Base-by-base conservation (phyloP, 2,888 invertebrate genomes). In the Odontocolon sp. region DNA sequence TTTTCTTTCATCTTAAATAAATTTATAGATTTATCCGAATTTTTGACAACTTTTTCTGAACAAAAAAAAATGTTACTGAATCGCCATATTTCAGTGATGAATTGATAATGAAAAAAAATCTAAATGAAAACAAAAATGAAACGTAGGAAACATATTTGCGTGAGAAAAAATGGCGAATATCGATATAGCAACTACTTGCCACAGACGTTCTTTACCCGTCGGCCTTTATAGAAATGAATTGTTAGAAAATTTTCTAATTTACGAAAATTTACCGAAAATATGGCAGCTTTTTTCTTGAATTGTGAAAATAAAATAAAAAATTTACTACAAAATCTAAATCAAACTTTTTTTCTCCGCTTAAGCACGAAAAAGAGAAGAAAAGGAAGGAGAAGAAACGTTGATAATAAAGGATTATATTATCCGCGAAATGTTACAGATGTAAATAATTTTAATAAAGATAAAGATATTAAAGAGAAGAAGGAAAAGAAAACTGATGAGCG, bases 211-310 rank as follows among this genome's bases (percentile, higher is more conserved):
- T 54, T 54, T 31, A 54, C 54, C 54, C 54, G 16, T 33, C 54
- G 26, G 33, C 54, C 54, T 54, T 28, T n/a, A 54, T 54, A 54
- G 14, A 31, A 33, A 3, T n/a, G n/a, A 54, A 54, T 54, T 33
- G 33, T 31, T 54, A 4, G 9, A 31, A 11, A 31, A 31, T 18
- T 16, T 31, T 33, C 16, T 18, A 31, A 33, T 54, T 54, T 31
- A 54, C 33, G 4, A 33, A 18, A 33, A 33, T 31, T 2, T 2
- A 50, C 26, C n/a, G 11, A 8, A 18, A 31, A 14, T 54, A 8
- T 33, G 54, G 54, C 54, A 54, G 16, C 31, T 33, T 16, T 54
- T 54, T 1, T 4, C 6, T 3, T 11, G 9, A 11, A n/a, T 9
- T 9, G 1, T 6, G 5, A 16, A 54, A 33, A 31, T 31, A 31